A percentile compares a stretch with the other conserved stretches of the same genome.
Evolutionary conservation across 2,113 vertebrate species (phyloP).

Genomic region (Calyptommatus sinebrachiatus): DNA sequence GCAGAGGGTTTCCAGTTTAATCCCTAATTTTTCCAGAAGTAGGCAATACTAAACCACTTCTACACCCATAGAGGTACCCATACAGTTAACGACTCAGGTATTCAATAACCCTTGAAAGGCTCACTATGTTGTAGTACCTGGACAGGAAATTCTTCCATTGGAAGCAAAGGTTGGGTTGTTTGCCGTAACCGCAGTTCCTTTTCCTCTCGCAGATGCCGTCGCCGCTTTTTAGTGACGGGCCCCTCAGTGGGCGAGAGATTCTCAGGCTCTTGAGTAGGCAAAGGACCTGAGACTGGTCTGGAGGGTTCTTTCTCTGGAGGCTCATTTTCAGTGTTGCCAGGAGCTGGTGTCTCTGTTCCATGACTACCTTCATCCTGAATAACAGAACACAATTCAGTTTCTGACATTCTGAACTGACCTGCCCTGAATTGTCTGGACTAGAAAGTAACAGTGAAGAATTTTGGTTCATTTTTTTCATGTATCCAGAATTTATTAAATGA

Average conservation of each 20-base stretch:
- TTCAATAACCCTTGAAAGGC: not conserved
- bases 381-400: not conserved
- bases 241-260: slow-evolving; percentile 52
- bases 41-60: too few species aligned
- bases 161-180: slow-evolving; percentile 21
- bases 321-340: slow-evolving; percentile 58
- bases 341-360: slow-evolving; percentile 53
- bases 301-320: slow-evolving; percentile 58
- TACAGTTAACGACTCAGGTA: too few species aligned
- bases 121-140: slow-evolving; percentile 23
- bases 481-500: too few species aligned
- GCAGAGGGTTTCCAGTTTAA: too few species aligned
- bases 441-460: not conserved
- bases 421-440: too few species aligned
- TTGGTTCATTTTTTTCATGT: too few species aligned
- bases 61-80: too few species aligned
- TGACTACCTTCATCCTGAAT: slow-evolving; percentile 65
- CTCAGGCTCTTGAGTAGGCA: slow-evolving; percentile 39
- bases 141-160: slow-evolving; percentile 51
- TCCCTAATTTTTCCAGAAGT: too few species aligned
- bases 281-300: slow-evolving; percentile 16
- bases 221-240: slow-evolving; percentile 54
- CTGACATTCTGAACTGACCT: not conserved
- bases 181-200: slow-evolving; percentile 41
- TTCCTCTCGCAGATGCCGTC: slow-evolving; percentile 56